Percentiles rank a stretch among this genome's conserved stretches.
These are phyloP conservation scores for Nothobranchius furzeri DNA, from an alignment of 2,113 vertebrate species.

Conservation along the genomic window DNA sequence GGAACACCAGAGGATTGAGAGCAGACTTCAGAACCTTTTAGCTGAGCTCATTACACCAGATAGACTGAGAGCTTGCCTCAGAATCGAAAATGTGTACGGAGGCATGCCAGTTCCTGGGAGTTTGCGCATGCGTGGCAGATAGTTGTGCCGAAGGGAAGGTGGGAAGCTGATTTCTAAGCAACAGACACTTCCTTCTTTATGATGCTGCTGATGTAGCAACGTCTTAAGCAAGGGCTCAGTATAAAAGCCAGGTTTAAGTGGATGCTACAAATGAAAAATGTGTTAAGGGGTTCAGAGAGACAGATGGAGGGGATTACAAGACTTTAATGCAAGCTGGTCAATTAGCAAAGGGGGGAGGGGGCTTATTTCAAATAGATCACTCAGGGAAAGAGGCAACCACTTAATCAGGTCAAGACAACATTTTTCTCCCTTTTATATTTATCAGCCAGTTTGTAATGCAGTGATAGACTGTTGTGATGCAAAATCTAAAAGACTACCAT, in stretches of 20 bases:
- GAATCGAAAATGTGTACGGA: conserved; percentile 25
- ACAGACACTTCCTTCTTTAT: conserved; percentile 35
- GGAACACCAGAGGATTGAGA: conserved; percentile 38
- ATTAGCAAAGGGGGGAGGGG: conserved; percentile 43
- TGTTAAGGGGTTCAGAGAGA: conserved; percentile 44
- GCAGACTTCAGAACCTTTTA: conserved; percentile 24
- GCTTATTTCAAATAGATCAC: conserved; percentile 40
- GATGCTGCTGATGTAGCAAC: conserved; percentile 10
- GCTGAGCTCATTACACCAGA: conserved; percentile 35
- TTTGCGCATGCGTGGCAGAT: conserved; percentile 23
- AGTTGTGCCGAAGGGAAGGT: background rate
- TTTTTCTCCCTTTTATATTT: conserved; percentile 13
- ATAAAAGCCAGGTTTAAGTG: conserved; percentile 58
- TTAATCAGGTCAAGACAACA: conserved; percentile 17
- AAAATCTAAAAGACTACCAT: conserved; percentile 14
- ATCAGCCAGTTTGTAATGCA: conserved; percentile 19
- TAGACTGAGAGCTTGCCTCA: conserved; percentile 18
- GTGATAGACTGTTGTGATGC: conserved; percentile 12
- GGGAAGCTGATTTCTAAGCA: conserved; percentile 35
- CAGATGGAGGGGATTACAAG: conserved; percentile 68
- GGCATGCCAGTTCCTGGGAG: conserved; percentile 7
- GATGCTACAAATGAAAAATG: conserved; percentile 55
- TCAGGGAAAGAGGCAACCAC: conserved; percentile 13
- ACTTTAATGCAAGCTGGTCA: conserved; percentile 49
- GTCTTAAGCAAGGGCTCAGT: conserved; percentile 37